phyloP scores from a whole-genome alignment of 92 coral and sea anemone genomes.

The Porites rus region DNA sequence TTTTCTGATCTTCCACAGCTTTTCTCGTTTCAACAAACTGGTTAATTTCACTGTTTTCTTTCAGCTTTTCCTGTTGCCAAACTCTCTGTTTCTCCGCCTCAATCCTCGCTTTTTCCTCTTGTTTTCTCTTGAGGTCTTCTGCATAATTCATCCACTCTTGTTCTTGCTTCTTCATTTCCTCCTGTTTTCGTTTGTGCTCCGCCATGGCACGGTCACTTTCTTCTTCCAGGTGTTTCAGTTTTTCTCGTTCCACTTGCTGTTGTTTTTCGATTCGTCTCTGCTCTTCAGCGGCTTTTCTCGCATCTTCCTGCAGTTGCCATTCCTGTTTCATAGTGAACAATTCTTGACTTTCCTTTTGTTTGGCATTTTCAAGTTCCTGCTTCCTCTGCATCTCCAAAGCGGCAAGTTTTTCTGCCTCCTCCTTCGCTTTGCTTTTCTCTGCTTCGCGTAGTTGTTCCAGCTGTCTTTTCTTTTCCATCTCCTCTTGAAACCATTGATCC shows the following conservation, averaged over 20 bases:
- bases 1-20: constrained; percentile 24
- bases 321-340: constrained; percentile 27
- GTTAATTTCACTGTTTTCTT: constrained; percentile 62
- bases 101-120: constrained; percentile 40
- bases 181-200: constrained; percentile 45
- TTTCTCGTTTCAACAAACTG: constrained; percentile 41
- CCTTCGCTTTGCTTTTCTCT: constrained; percentile 46
- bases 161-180: constrained; percentile 37
- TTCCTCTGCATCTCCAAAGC: constrained; percentile 35
- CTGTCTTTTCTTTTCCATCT: constrained; percentile 51
- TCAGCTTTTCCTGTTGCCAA: constrained; percentile 67
- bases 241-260: constrained; percentile 29
- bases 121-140: constrained; percentile 44
- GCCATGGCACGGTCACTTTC: constrained; percentile 33
- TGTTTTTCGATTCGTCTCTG: constrained; percentile 40
- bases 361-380: constrained; percentile 42
- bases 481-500: constrained; percentile 50
- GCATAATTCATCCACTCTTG: constrained; percentile 58
- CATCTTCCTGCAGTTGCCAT: constrained; percentile 14
- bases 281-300: constrained; percentile 31
- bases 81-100: constrained; percentile 52
- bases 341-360: constrained; percentile 18
- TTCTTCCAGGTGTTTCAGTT: constrained; percentile 16
- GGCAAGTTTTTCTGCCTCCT: constrained; percentile 55
- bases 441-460: constrained; percentile 49